phyloP scores from a whole-genome alignment of 2,888 invertebrate species.

The Achlya flavicornis region DNA sequence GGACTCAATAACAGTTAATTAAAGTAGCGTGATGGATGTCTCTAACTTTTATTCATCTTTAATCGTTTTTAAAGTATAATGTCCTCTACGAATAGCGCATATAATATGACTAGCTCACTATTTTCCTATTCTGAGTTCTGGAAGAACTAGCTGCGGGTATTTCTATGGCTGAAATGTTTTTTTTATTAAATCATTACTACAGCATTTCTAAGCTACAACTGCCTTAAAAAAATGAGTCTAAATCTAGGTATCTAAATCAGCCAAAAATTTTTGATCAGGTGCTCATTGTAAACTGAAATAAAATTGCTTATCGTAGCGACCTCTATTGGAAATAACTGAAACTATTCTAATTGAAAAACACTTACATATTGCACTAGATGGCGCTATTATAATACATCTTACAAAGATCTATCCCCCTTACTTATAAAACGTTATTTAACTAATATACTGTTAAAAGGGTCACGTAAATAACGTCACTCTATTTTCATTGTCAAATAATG shows the following conservation, averaged over 20 bases:
- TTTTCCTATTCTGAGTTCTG: neutral
- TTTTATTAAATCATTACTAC: neutral
- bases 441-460: too few relatives aligned
- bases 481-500: too few relatives aligned
- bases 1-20: constrained; percentile 58
- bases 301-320: neutral
- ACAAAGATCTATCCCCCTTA: neutral
- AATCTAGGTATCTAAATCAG: too few relatives aligned
- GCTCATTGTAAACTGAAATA: neutral
- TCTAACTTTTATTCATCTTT: constrained; percentile 17
- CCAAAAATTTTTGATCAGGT: too few relatives aligned
- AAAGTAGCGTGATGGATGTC: constrained; percentile 41
- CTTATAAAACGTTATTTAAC: too few relatives aligned
- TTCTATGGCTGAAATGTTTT: neutral
- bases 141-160: too few relatives aligned
- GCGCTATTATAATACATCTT: neutral
- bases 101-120: neutral
- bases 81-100: neutral
- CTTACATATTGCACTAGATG: neutral
- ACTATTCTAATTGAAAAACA: neutral
- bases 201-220: too few relatives aligned
- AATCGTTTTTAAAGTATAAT: neutral
- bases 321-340: neutral
- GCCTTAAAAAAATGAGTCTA: too few relatives aligned
- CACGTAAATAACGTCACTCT: too few relatives aligned